Conservation (phyloP, 2,797 vertebrate genomes). For the Scyliorhinus canicula region DNA sequence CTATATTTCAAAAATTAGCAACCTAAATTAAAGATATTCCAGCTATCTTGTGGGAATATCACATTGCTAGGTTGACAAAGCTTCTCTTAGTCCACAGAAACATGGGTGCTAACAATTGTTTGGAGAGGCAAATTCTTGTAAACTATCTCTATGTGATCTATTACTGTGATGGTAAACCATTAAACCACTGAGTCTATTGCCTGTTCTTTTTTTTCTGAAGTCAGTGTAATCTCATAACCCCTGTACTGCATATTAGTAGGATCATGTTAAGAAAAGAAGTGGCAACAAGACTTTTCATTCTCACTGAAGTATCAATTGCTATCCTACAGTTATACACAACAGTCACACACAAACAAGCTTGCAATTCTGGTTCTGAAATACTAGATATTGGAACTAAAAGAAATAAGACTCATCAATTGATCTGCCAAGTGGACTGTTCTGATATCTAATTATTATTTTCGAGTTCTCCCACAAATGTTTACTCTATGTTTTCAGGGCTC, state of each 20-base stretch:
- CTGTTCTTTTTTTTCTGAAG: not conserved
- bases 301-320: not conserved
- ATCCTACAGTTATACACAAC: not conserved
- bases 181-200: not conserved
- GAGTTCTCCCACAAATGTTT: not conserved
- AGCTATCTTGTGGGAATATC: not conserved
- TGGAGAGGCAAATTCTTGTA: not conserved
- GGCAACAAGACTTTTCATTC: not conserved
- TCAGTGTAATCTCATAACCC: not conserved
- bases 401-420: not conserved
- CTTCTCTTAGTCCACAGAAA: not conserved
- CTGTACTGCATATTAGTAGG: not conserved
- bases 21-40: not conserved
- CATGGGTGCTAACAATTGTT: not conserved
- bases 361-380: not conserved
- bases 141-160: not conserved
- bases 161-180: not conserved
- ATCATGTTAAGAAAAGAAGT: not conserved
- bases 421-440: not conserved
- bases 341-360: not conserved
- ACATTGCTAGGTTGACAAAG: not conserved
- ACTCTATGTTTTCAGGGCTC: not conserved
- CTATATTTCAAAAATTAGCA: not conserved
- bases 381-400: not conserved
- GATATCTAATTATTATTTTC: not conserved